Evolutionary conservation across 2,888 invertebrate species (phyloP).

Genomic region (Monochamus alternatus): DNA sequence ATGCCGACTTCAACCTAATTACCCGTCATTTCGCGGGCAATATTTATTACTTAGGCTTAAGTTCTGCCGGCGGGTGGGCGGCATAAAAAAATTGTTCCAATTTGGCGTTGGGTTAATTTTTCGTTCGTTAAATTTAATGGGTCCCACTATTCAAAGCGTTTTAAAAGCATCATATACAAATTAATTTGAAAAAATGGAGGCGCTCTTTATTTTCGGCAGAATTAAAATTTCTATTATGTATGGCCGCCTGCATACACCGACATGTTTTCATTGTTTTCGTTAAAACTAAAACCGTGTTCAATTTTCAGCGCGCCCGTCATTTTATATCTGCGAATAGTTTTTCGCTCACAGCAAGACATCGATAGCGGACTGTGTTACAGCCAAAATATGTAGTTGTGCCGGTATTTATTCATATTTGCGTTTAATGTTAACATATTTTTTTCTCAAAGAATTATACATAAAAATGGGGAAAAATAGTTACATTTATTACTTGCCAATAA

Average conservation of each 20-base stretch:
- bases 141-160: neutral
- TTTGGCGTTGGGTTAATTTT: neutral
- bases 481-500: no score
- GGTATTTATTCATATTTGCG: no score
- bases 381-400: no score
- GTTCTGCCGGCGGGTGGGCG: no score
- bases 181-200: conserved; percentile 7
- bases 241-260: neutral
- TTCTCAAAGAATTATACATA: no score
- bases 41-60: no score
- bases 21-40: no score
- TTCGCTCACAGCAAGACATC: neutral
- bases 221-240: conserved; percentile 13
- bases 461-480: no score
- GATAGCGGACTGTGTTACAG: neutral
- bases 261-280: conserved; percentile 22
- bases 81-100: neutral
- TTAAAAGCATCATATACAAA: conserved; percentile 4
- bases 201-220: conserved; percentile 9
- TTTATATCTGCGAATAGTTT: neutral
- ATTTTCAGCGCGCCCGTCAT: neutral
- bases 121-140: neutral
- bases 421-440: no score
- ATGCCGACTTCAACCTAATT: no score
- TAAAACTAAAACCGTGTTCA: conserved; percentile 25